Evolutionary conservation across 2,113 vertebrate species (phyloP), one percentile per base, ranked within the genome.

Genomic region (Probosciger aterrimus): DNA sequence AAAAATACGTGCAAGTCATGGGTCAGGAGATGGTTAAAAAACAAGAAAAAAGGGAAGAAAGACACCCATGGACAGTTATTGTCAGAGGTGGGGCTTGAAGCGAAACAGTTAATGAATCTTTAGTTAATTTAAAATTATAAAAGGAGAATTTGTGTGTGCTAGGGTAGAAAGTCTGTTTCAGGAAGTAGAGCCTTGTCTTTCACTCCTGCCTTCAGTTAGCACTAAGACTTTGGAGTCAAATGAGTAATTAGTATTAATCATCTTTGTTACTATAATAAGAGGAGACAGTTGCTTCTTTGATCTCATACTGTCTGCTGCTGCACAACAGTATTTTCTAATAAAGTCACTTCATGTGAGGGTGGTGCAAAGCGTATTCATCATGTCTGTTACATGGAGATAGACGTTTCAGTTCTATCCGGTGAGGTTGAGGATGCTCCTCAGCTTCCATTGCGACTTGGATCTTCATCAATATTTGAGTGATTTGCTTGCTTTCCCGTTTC

Each of bases 141-240:
- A 60, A 70, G 47, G 27, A 67, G 16, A 16, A 2, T 11, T 62
- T 5, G 19, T 67, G 6, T 33, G 39, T 2, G 0, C 24, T 27
- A 1, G 39, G 4, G 14, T 49, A 27, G 24, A 37, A 74, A 30
- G 15, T 16, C 11, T 74, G 28, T 35, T 77, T 65, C 2, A 28
- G 57, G 39, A 50, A 25, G 25, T 3, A 20, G 47, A 68, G 23
- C 35, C 14, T 33, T 37, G 19, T 31, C 47, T 57, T 65, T 25
- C 2, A 11, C 17, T 3, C 2, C 18, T 73, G 59, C 59, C 30
- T 69, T 60, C 37, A 23, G 24, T 59, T 44, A 19, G 22, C n/a
- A 83, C 33, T 9, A 4, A 37, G 52, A 5, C 23, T 43, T 35
- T 46, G 49, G 15, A 75, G 31, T 41, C 37, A n/a, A 1, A 31